Evolutionary conservation across 2,797 vertebrate species (phyloP).

Genomic region (Leontocebus nigricollis): DNA sequence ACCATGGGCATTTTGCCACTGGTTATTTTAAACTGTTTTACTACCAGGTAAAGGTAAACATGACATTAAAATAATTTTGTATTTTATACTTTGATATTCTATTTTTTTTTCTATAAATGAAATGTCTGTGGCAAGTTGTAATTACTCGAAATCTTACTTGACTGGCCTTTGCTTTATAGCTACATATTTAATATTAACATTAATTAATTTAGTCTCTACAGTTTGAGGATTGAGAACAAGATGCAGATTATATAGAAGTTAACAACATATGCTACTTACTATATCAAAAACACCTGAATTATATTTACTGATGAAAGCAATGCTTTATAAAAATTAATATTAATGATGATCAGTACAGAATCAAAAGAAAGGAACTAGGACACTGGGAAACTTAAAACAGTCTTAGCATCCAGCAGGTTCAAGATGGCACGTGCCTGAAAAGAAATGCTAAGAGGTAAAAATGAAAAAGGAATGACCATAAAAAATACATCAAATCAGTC

Average conservation of each 20-base stretch:
- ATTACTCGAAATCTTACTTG: neutral
- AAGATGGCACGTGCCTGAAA: neutral
- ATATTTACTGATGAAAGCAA: neutral
- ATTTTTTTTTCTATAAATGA: slow-evolving; percentile 28
- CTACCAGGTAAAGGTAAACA: slow-evolving; percentile 3
- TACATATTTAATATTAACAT: neutral
- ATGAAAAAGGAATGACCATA: neutral
- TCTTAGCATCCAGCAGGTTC: neutral
- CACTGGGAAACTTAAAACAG: neutral
- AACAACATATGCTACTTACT: neutral
- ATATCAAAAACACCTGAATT: neutral
- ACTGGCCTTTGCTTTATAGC: neutral
- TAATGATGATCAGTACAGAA: neutral
- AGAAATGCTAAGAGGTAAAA: neutral
- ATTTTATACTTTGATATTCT: neutral
- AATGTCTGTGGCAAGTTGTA: neutral
- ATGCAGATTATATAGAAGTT: slow-evolving; percentile 16
- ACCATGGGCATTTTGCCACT: neutral
- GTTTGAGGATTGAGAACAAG: neutral
- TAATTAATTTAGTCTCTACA: neutral
- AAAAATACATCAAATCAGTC: neutral
- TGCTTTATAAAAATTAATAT: slow-evolving; percentile 10
- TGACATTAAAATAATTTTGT: slow-evolving; percentile 44
- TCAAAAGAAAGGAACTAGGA: neutral
- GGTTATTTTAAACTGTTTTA: slow-evolving; percentile 21